A percentile compares a stretch with the other conserved stretches of the same genome.
phyloP scores from a whole-genome alignment of 2,113 vertebrate genomes.

The Marmota monax region DNA sequence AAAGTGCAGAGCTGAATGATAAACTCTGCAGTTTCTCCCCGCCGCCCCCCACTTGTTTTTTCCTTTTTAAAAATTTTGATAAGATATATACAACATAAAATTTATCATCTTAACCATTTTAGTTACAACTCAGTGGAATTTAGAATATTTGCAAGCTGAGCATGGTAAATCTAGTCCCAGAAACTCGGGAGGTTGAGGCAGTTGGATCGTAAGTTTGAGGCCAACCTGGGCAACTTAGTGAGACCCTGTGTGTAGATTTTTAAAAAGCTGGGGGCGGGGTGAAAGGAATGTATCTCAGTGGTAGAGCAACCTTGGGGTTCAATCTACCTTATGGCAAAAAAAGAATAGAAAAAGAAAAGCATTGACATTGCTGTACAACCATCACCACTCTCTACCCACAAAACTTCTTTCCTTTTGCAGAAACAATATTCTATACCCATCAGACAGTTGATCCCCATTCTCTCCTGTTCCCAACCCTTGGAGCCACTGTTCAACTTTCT shows the following conservation, averaged over 20 bases:
- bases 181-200: not conserved
- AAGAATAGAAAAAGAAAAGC: not conserved
- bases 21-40: not conserved
- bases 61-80: not conserved
- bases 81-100: not conserved
- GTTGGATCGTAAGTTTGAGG: not conserved
- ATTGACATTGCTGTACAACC: not conserved
- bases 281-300: not conserved
- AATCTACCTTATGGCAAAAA: not conserved
- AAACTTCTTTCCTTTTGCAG: not conserved
- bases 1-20: not conserved
- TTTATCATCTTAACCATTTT: not conserved
- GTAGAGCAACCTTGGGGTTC: not conserved
- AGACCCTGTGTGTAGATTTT: not conserved
- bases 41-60: not conserved
- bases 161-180: not conserved
- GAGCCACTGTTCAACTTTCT: not conserved
- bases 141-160: not conserved
- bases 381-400: not conserved
- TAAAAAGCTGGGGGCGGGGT: too few relatives aligned
- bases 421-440: not conserved
- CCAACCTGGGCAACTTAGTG: not conserved
- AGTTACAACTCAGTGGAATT: not conserved
- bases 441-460: not conserved
- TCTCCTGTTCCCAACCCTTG: too few relatives aligned